phyloP scores from a whole-genome alignment of 2,888 invertebrate species.

The Sympetrum striolatum region DNA sequence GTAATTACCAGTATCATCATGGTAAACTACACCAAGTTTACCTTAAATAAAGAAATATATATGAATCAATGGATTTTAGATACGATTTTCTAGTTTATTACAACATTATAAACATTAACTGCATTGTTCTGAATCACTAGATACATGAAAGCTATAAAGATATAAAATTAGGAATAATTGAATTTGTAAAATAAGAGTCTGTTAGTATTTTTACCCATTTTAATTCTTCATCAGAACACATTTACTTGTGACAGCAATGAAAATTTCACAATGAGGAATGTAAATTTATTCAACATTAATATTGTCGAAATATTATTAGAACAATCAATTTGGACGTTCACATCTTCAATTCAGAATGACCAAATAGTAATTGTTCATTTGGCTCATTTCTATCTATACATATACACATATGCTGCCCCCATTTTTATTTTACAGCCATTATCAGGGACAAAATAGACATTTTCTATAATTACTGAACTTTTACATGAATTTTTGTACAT shows the following conservation, averaged over 20 bases:
- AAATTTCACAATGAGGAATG: conserved; percentile 41
- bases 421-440: conserved; percentile 26
- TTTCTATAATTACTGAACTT: not conserved
- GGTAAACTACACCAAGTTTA: too few species aligned
- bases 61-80: too few species aligned
- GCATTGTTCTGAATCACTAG: too few species aligned
- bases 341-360: conserved; percentile 4
- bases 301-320: conserved; percentile 24
- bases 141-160: too few species aligned
- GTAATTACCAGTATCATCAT: too few species aligned
- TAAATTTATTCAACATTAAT: conserved; percentile 24
- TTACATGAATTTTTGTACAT: conserved; percentile 13
- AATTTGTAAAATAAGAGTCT: not conserved
- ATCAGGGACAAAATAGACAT: not conserved
- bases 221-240: conserved; percentile 24
- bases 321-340: not conserved
- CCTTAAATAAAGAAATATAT: too few species aligned
- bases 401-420: not conserved
- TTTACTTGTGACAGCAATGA: conserved; percentile 21
- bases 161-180: not conserved
- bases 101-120: too few species aligned
- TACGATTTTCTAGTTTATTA: too few species aligned
- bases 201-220: conserved; percentile 23
- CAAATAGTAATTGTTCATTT: conserved; percentile 2
- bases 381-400: conserved; percentile 3